Conservation (phyloP, 2,888 invertebrate species). For the Cryptophagus acutangulus region DNA sequence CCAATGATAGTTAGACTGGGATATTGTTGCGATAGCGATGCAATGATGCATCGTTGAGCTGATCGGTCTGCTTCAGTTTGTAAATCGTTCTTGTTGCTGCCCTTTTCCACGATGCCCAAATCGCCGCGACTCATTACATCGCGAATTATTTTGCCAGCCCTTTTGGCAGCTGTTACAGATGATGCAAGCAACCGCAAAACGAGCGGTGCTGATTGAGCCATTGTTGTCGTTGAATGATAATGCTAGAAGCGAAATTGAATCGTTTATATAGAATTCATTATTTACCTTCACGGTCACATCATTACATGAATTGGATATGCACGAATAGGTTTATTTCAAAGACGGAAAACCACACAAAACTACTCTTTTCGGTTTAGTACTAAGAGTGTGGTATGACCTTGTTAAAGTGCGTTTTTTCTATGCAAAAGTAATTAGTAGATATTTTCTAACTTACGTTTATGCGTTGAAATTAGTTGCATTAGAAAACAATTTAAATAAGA, state of each 20-base stretch:
- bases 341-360: too few relatives aligned
- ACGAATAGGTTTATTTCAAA: too few relatives aligned
- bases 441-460: too few relatives aligned
- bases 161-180: slow-evolving; percentile 71
- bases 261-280: slow-evolving; percentile 2
- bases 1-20: slow-evolving; percentile 82
- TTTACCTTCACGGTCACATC: slow-evolving; percentile 5
- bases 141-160: slow-evolving; percentile 85
- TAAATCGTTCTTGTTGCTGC: slow-evolving; percentile 83
- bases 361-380: too few relatives aligned
- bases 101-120: slow-evolving; percentile 88
- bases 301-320: neutral
- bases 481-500: too few relatives aligned
- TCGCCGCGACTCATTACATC: slow-evolving; percentile 88
- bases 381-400: too few relatives aligned
- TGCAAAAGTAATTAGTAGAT: too few relatives aligned
- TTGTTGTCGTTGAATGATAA: slow-evolving; percentile 34
- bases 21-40: slow-evolving; percentile 78
- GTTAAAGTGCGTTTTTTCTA: too few relatives aligned
- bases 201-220: slow-evolving; percentile 62
- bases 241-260: neutral
- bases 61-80: slow-evolving; percentile 98
- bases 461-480: too few relatives aligned
- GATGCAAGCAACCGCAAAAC: slow-evolving; percentile 70
- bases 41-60: slow-evolving; percentile 89